phyloP scores from a whole-genome alignment of 2,113 vertebrate species.

The Chionomys nivalis region DNA sequence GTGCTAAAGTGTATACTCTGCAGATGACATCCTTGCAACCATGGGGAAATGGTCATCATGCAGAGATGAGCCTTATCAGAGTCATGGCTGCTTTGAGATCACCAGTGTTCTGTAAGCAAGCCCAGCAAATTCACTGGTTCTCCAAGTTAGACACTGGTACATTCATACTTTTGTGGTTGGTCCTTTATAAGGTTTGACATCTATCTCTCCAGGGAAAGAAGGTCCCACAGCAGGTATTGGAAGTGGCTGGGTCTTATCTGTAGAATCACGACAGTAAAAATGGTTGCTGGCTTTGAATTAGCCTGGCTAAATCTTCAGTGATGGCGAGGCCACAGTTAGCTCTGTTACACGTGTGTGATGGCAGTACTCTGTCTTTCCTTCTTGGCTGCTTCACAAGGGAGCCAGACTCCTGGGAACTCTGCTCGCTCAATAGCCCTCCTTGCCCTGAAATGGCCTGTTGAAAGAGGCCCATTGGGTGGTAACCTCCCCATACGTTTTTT shows the following conservation, averaged over 20 bases:
- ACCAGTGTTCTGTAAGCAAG: not conserved
- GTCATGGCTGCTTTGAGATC: not conserved
- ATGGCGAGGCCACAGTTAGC: conserved; percentile 17
- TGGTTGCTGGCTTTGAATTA: conserved; percentile 65
- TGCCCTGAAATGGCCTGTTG: conserved; percentile 32
- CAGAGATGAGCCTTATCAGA: not conserved
- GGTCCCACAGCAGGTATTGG: not conserved
- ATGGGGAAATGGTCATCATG: not conserved
- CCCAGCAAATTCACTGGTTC: not conserved
- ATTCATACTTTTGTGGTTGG: not conserved
- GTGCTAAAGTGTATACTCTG: not conserved
- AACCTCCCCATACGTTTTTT: conserved; percentile 77
- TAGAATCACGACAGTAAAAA: conserved; percentile 52
- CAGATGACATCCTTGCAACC: not conserved
- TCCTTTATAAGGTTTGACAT: not conserved
- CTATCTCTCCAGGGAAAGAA: not conserved
- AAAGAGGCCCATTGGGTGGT: conserved; percentile 58
- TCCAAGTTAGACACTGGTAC: not conserved
- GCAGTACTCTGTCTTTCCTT: conserved; percentile 34
- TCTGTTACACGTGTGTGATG: conserved; percentile 42
- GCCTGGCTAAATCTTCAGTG: conserved; percentile 62
- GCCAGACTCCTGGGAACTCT: conserved; percentile 47
- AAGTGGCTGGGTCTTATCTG: conserved; percentile 24
- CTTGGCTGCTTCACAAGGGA: conserved; percentile 57
- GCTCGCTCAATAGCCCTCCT: not conserved